Conservation (phyloP, 2,888 invertebrate species). For the Plusia festucae region DNA sequence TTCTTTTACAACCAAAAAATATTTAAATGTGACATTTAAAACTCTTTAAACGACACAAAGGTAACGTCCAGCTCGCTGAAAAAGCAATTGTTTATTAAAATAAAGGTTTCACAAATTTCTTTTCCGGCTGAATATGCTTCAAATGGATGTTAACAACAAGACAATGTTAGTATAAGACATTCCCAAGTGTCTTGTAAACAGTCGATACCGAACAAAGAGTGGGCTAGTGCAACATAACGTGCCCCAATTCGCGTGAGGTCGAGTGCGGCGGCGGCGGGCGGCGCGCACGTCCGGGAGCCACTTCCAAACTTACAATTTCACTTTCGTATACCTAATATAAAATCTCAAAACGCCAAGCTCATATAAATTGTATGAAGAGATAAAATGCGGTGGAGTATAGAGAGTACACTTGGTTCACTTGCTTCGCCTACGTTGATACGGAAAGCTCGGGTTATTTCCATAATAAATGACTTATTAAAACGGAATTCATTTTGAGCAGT, state of each 20-base stretch:
- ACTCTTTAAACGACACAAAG: too few species aligned
- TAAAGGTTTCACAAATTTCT: not conserved
- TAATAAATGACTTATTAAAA: slow-evolving; percentile 57
- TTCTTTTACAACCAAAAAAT: too few species aligned
- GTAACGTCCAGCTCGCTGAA: too few species aligned
- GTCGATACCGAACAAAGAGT: slow-evolving; percentile 8
- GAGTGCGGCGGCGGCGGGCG: slow-evolving; percentile 16
- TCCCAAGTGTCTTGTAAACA: not conserved
- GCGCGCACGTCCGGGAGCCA: slow-evolving; percentile 14
- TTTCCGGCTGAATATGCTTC: too few species aligned
- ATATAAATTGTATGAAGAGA: slow-evolving; percentile 44
- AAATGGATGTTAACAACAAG: too few species aligned
- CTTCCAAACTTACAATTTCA: slow-evolving; percentile 42
- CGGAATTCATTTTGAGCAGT: slow-evolving; percentile 43
- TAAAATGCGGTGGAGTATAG: slow-evolving; percentile 30
- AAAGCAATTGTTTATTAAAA: not conserved
- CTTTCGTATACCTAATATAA: slow-evolving; percentile 47
- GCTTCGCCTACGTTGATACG: slow-evolving; percentile 20
- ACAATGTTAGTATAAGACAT: not conserved
- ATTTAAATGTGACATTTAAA: too few species aligned
- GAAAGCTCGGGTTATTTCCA: slow-evolving; percentile 45
- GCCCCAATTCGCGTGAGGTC: slow-evolving; percentile 23
- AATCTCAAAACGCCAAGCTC: slow-evolving; percentile 38
- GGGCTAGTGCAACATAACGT: slow-evolving; percentile 11
- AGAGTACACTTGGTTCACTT: slow-evolving; percentile 23